A percentile compares a stretch with the other conserved stretches of the same genome.
Evolutionary conservation across 2,888 invertebrate genomes (phyloP).

Genomic region (Tetrapedia diversipes): DNA sequence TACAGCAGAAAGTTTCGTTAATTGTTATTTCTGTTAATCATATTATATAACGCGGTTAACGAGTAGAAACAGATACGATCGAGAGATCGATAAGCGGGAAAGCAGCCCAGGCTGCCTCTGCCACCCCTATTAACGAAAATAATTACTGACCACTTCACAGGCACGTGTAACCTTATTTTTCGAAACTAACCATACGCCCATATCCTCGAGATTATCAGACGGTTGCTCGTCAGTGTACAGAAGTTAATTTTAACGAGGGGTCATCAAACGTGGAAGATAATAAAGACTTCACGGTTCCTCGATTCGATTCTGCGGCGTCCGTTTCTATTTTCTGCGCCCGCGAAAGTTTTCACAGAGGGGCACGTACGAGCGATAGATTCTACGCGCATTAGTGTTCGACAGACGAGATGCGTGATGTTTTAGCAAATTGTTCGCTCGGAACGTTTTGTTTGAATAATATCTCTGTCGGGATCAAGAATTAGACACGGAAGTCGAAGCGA

Average conservation of each 20-base stretch:
- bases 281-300: background rate
- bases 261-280: constrained; percentile 19
- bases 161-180: constrained; percentile 52
- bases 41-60: constrained; percentile 32
- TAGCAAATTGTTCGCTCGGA: background rate
- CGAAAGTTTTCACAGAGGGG: background rate
- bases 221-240: background rate
- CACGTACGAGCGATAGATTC: background rate
- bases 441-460: background rate
- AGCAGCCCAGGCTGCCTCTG: background rate
- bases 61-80: constrained; percentile 27
- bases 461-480: background rate
- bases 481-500: background rate
- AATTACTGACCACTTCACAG: constrained; percentile 58
- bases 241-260: constrained; percentile 46
- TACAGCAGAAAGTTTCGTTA: no score
- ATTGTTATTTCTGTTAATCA: no score
- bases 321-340: constrained; percentile 23
- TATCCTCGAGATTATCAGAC: constrained; percentile 64
- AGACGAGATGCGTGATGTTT: constrained; percentile 1
- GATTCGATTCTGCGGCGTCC: background rate
- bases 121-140: constrained; percentile 59
- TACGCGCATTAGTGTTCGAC: background rate
- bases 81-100: constrained; percentile 32
- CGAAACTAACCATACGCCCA: constrained; percentile 58